Conservation (phyloP, 2,113 vertebrate species). For the Edolisoma coerulescens region DNA sequence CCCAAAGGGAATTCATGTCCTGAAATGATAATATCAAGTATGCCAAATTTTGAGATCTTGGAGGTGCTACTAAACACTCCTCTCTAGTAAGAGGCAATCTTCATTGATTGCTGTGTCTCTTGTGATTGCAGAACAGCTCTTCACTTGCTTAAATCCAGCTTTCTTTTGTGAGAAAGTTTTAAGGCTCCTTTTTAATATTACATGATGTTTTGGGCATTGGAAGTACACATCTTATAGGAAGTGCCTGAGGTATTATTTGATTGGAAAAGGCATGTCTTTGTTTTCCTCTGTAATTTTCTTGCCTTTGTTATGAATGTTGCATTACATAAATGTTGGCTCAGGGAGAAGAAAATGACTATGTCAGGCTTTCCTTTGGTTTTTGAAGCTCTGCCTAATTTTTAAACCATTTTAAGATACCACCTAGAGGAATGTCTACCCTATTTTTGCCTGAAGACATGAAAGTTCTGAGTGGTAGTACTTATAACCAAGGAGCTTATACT, state of each 20-base stretch:
- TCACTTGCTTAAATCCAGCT: slow-evolving; percentile 18
- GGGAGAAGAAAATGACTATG: neutral
- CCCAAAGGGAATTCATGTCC: neutral
- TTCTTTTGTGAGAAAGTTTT: slow-evolving; percentile 18
- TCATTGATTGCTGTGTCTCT: slow-evolving; percentile 35
- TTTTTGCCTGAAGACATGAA: neutral
- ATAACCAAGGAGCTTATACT: neutral
- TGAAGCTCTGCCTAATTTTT: neutral
- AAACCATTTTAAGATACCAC: neutral
- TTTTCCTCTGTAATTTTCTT: slow-evolving; percentile 29
- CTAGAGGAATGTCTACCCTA: neutral
- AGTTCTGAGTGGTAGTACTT: neutral
- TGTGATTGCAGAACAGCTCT: slow-evolving; percentile 30
- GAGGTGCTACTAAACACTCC: neutral
- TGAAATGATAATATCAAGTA: slow-evolving; percentile 8
- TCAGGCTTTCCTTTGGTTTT: neutral
- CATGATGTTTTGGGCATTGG: slow-evolving; percentile 5
- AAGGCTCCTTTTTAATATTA: slow-evolving; percentile 32
- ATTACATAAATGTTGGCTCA: neutral
- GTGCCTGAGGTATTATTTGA: slow-evolving; percentile 2
- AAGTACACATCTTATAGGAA: slow-evolving; percentile 1
- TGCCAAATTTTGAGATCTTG: neutral
- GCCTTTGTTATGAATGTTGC: neutral
- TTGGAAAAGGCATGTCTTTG: slow-evolving; percentile 7
- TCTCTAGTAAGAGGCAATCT: slow-evolving; percentile 31